Base-by-base conservation (phyloP, 2,888 invertebrate species). In the Spisula subtruncata region DNA sequence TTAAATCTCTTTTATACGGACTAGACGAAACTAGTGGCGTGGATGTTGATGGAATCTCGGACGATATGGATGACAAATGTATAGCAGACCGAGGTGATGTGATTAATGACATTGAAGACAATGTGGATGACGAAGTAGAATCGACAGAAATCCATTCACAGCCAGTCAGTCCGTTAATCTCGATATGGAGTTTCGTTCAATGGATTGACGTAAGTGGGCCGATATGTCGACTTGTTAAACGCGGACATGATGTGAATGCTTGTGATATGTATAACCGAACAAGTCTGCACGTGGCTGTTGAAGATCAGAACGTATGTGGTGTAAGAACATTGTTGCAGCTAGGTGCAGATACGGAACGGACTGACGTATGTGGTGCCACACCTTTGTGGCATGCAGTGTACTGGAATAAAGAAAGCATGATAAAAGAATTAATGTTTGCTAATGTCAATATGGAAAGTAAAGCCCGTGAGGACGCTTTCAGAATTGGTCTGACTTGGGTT, bases 371-470 rank as follows among this genome's bases (percentile, higher is more conserved):
- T 81, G 81, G 54, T n/a, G 92, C 91, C 5, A 92, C 92, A 6
- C 92, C 92, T 5, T 88, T 92, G 25, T 92, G 92, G 92, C 92
- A 92, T 79, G 92, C 91, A 0, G 91, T 91, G 20, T 92, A 86
- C 85, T 92, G 92, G 92, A 91, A 92, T 41, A 91, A 91, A 41
- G 88, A 86, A 48, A 92, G 92, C 66, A 91, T 92, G 89, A 87
- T 92, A 12, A 90, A 91, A 60, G 92, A 92, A 83, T 89, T 92
- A 1, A 32, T 92, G 20, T 90, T 89, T 83, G 92, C 92, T 0
- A 92, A 92, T 83, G 92, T 90, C 54, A 41, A 79, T 16, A 54
- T 90, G 75, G 92, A 92, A 80, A 87, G 88, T 66, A 46, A 54
- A 20, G 92, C 92, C 2, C 54, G 80, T 4, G 89, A 92, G 71